A percentile compares a stretch with the other conserved stretches of the same genome.
These are phyloP conservation scores for Troides aeacus DNA, from an alignment of 2,888 invertebrate species.

Conservation along the genomic window DNA sequence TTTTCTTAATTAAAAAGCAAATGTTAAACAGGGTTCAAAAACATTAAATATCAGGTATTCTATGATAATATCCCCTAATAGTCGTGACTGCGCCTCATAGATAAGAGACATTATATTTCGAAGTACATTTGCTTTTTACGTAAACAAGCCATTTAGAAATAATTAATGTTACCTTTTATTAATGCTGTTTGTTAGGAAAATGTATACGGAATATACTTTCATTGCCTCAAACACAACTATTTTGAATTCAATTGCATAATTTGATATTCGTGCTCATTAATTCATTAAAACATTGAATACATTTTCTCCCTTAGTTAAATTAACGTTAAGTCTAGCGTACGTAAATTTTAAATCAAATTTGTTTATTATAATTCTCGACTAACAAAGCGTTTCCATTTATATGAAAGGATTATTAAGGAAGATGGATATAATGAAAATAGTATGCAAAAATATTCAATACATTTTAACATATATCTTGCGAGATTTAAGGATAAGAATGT, in stretches of 20 bases:
- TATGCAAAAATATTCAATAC: background rate
- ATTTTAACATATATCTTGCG: too few relatives aligned
- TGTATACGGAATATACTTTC: background rate
- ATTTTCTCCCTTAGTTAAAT: conserved; percentile 8
- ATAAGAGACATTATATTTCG: background rate
- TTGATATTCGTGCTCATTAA: conserved; percentile 1
- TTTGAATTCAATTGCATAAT: background rate
- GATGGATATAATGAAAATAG: background rate
- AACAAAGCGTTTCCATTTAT: background rate
- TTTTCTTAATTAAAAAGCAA: background rate
- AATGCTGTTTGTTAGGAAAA: background rate
- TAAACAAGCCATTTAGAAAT: background rate
- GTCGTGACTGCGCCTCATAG: background rate
- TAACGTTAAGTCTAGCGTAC: conserved; percentile 3
- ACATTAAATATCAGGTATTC: background rate
- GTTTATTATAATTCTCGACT: background rate
- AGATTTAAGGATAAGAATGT: too few relatives aligned
- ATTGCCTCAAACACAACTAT: background rate
- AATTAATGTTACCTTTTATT: background rate
- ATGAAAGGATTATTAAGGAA: background rate
- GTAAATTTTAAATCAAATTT: conserved; percentile 19
- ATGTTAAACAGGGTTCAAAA: background rate
- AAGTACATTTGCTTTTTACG: background rate
- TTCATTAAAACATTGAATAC: conserved; percentile 13
- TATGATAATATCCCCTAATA: background rate